Percentiles rank a stretch among this genome's conserved stretches.
These are phyloP conservation scores for Indicator maculatus DNA, from an alignment of 2,113 vertebrate genomes.

Conservation along the genomic window DNA sequence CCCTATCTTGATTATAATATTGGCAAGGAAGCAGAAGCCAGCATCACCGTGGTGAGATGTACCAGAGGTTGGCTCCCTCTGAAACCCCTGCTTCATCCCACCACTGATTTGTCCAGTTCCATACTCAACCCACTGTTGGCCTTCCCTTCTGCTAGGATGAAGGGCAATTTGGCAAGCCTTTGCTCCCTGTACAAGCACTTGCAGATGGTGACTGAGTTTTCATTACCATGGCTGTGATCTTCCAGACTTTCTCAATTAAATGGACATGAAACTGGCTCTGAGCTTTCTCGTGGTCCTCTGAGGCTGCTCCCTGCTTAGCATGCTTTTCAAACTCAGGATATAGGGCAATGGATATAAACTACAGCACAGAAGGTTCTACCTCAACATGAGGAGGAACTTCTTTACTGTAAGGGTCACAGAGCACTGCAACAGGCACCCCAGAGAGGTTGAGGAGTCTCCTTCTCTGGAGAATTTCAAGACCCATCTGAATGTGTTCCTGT, in stretches of 20 bases:
- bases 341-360: no score
- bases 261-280: neutral
- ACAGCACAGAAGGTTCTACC: no score
- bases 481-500: no score
- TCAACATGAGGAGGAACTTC: no score
- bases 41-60: neutral
- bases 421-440: no score
- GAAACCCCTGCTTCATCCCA: neutral
- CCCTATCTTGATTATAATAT: neutral
- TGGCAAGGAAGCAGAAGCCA: neutral
- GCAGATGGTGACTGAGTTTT: constrained; percentile 21
- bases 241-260: constrained; percentile 14
- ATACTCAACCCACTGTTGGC: neutral
- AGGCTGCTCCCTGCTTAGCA: neutral
- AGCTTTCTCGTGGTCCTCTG: neutral
- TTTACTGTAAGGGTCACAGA: no score
- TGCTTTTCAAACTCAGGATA: neutral
- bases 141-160: neutral
- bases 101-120: neutral
- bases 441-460: no score
- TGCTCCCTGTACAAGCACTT: neutral
- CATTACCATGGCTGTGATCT: constrained; percentile 6
- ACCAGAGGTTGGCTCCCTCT: neutral
- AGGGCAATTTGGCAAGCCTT: neutral
- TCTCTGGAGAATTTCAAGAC: no score